Evolutionary conservation across 2,797 vertebrate genomes (phyloP).

Genomic region (Malurus leucopterus): DNA sequence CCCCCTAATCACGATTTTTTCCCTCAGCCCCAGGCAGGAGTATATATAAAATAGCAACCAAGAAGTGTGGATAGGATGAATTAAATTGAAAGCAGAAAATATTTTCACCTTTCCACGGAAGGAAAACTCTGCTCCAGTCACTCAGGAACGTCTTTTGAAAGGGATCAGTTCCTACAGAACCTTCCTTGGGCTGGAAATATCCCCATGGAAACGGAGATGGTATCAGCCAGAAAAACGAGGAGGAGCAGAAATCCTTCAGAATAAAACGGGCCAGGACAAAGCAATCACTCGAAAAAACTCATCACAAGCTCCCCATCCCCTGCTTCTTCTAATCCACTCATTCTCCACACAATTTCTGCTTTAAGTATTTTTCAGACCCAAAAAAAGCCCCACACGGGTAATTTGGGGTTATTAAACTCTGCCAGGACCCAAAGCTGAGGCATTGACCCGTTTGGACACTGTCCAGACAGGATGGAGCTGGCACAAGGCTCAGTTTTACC

Average conservation of each 20-base stretch:
- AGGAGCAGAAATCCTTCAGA: background rate
- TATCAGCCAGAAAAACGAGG: background rate
- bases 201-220: slow-evolving; percentile 47
- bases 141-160: background rate
- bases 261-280: background rate
- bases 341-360: background rate
- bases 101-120: background rate
- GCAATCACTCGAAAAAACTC: background rate
- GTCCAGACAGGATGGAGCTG: background rate
- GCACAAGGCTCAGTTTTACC: background rate
- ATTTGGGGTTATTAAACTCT: background rate
- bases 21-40: no score
- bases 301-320: background rate
- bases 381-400: background rate
- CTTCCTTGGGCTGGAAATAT: slow-evolving; percentile 26
- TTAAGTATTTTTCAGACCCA: background rate
- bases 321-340: fast-evolving
- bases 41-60: background rate
- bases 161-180: background rate
- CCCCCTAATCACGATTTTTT: no score
- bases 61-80: background rate
- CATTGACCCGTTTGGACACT: background rate
- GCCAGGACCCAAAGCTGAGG: background rate
- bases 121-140: background rate
- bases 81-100: background rate